Evolutionary conservation across 2,113 vertebrate species (phyloP), one percentile per base, ranked within the genome.

Genomic region (Formicarius rufipectus): DNA sequence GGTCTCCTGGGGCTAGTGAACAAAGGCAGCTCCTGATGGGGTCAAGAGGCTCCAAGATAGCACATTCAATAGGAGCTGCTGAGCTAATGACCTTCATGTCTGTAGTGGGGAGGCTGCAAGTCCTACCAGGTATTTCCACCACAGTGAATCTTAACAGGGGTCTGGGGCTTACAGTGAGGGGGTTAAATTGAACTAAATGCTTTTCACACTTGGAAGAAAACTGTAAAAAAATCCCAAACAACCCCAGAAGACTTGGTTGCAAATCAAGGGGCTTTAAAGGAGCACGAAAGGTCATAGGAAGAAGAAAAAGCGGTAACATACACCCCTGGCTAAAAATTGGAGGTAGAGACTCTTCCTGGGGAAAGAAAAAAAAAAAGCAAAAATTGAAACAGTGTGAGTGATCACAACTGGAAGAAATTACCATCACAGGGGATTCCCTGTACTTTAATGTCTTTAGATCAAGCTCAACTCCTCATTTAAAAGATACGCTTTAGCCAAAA

Each of bases 331-430:
- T 91, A 52, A 23, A 20, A 66, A 55, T 4, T 77, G 75, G 68
- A 96, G 50, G 79, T 49, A 83, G 58, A 67, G 31, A 69, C 49
- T 45, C 25, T 44, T 89, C 52, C 75, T 83, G 64, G 79, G n/a
- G n/a, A n/a, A n/a, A n/a, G n/a, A n/a, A n/a, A n/a, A n/a, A 83
- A 80, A 90, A 13, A 24, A 69, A 62, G 20, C 71, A 85, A 58
- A 90, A 93, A 62, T 19, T 59, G 53, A 80, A 42, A 71, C 59
- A 77, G 88, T 66, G 50, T 40, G 50, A 47, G 40, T 90, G 62
- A 85, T 80, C 90, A 90, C 82, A 95, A 85, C 82, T 96, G 92
- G 85, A 97, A 83, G 33, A 86, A 83, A 95, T 90, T 85, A 92
- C 30, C 37, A 71, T 86, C 85, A 90, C 83, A 67, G 63, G 94